Conservation (phyloP, 2,888 invertebrate species). For the Chironomus tentans region DNA sequence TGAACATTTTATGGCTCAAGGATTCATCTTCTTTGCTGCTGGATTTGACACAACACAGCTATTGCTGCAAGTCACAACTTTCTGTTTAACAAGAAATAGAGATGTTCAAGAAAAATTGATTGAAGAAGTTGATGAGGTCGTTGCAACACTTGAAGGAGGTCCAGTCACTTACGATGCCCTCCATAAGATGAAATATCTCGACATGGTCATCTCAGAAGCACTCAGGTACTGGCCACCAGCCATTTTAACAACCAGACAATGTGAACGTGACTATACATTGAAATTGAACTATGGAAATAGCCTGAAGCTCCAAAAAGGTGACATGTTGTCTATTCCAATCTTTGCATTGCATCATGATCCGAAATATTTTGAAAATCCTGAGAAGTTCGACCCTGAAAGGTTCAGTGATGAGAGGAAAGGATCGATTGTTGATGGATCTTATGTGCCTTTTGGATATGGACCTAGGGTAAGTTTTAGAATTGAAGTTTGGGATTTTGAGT, state of each 20-base stretch:
- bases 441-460: slow-evolving; percentile 10
- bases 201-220: background rate
- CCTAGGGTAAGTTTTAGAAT: background rate
- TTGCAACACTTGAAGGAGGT: background rate
- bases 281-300: background rate
- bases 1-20: slow-evolving; percentile 48
- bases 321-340: background rate
- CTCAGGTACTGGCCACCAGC: background rate
- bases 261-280: background rate
- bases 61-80: background rate
- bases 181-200: slow-evolving; percentile 5
- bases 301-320: background rate
- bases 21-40: slow-evolving; percentile 44
- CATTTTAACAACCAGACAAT: background rate
- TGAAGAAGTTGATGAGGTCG: background rate
- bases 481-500: too few species aligned
- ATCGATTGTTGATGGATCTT: background rate
- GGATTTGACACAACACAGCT: background rate
- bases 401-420: slow-evolving; percentile 15
- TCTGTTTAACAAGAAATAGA: background rate
- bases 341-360: background rate
- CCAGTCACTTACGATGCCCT: background rate
- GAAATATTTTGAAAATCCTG: slow-evolving; percentile 2
- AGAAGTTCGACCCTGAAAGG: slow-evolving; percentile 9
- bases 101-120: background rate